Conservation (phyloP, 2,797 vertebrate genomes). For the Chiloscyllium punctatum region DNA sequence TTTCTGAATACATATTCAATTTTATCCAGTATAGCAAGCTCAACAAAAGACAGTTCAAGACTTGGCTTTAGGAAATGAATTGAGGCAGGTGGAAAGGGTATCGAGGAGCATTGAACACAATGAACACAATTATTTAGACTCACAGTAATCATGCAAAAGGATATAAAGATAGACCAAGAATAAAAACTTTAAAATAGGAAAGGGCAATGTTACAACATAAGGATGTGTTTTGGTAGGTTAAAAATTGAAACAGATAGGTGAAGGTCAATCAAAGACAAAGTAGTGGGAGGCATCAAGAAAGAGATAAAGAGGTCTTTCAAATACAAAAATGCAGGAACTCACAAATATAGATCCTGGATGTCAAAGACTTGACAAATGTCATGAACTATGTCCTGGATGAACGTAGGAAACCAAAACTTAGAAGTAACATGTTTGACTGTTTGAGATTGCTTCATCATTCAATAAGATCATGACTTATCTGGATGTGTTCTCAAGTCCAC, state of each 20-base stretch:
- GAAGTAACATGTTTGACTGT: no score
- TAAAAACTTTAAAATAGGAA: background rate
- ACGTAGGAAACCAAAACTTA: background rate
- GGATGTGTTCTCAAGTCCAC: no score
- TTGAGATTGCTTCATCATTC: no score
- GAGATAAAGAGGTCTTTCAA: background rate
- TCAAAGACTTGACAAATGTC: background rate
- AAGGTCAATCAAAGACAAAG: background rate
- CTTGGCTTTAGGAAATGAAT: background rate
- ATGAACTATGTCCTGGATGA: background rate
- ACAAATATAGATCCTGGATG: background rate
- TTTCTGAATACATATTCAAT: background rate
- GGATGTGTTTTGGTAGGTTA: no score
- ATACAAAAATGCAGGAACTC: no score
- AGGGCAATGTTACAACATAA: background rate
- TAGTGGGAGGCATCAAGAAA: background rate
- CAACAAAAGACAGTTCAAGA: background rate
- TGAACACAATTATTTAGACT: background rate
- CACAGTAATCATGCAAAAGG: background rate
- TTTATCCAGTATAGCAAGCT: background rate
- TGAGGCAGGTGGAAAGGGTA: background rate
- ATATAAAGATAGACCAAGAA: background rate
- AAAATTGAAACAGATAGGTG: background rate
- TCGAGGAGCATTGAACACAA: background rate
- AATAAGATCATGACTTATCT: no score